Evolutionary conservation across 2,888 invertebrate species (phyloP), one percentile per base, ranked within the genome.

Genomic region (Crepidodera aurea): DNA sequence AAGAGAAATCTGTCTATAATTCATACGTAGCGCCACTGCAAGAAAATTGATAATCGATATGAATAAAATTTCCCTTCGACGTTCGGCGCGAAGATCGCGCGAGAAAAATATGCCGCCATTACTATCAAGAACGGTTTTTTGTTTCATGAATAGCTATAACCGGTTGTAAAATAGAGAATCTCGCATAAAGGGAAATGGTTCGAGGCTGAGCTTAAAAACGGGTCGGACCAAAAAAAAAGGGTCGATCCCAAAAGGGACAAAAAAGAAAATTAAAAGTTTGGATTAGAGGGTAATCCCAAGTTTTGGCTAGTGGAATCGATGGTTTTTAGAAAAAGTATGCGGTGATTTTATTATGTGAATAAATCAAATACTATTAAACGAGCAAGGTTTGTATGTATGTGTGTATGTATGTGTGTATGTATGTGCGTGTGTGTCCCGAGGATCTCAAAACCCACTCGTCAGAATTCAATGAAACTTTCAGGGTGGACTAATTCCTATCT

Each of bases 41-140:
- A 29, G 25, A 53, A 40, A 53, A 53, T 53, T 53, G 39, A 53
- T 53, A 53, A 53, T 25, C 53, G 37, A 53, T 53, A 53, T 53
- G 53, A 53, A 53, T 53, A 50, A 53, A 53, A 53, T 53, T 53
- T 25, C 27, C 40, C 16, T 53, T 16, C 25, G 16, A 51, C 37
- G 37, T 39, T 39, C 34, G 3, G 15, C 37, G 25, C 19, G 22
- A 51, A 12, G 25, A 39, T 22, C 25, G 22, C 15, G 13, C 10
- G 53, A 40, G 53, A 40, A 39, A 53, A 53, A 53, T 53, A 53
- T 53, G 40, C 25, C 40, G 25, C 25, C 53, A 53, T 53, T 53
- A 39, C 39, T 37, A 25, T 22, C 53, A 53, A 22, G 32, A 53
- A 39, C 27, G 53, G n/a, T 37, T 53, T 53, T 53, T 53, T 53